Base-by-base conservation (phyloP, 2,113 vertebrate species). In the Marmota flaviventris region DNA sequence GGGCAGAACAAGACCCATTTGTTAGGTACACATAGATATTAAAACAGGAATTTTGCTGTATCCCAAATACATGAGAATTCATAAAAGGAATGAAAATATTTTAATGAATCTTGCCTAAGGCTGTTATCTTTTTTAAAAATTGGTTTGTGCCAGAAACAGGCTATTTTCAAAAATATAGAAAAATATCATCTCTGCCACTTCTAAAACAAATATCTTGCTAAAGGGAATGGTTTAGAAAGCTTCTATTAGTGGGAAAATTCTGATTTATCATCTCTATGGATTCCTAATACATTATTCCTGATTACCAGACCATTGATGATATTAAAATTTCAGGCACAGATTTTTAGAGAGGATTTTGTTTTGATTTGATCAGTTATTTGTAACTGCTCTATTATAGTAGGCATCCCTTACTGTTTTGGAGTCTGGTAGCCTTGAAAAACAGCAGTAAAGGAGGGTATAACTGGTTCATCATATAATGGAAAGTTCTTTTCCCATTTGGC, bases 151-250 rank as follows among this genome's bases (percentile, higher is more conserved):
- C 56, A 70, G 22, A 97, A 95, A 73, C 17, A 75, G 95, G 97
- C 83, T 97, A 95, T 97, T 97, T 98, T 96, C 16, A 94, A n/a
- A 89, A 93, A 73, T 92, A 51, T 97, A 48, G 83, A 94, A 82
- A 82, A 97, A 42, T 85, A 89, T 85, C 87, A 98, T 97, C 88
- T 73, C 34, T 97, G 96, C 20, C 22, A 65, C 42, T 94, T 98
- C 82, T 72, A 96, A 93, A 97, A 78, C 65, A 98, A 98, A 97
- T 97, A 95, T 97, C 96, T 98, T 96, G 84, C 93, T 92, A 96
- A 97, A 97, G 78, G 77, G 81, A 91, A 92, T 97, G 77, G 92
- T 98, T 97, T 98, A 96, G 92, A 97, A 97, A n/a, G 51, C 75
- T 98, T 97, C 92, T 89, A 11, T 91, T 87, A 76, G 63, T 82